Percentiles rank a stretch among this genome's conserved stretches.
phyloP scores from a whole-genome alignment of 1,140 invertebrate species.

The Cyrtorhinus lividipennis region DNA sequence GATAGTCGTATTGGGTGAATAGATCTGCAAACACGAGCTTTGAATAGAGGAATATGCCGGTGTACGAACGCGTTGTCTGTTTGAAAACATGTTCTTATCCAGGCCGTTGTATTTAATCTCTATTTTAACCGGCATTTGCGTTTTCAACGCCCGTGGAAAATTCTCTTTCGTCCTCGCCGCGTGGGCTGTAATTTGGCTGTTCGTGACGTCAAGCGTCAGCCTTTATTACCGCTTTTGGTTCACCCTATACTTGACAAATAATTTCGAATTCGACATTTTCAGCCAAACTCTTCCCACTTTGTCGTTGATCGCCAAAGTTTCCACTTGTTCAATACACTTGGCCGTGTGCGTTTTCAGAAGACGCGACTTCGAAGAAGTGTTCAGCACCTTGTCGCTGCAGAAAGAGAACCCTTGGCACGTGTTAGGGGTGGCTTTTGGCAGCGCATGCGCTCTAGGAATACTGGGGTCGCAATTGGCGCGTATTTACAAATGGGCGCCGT shows the following conservation, averaged over 20 bases:
- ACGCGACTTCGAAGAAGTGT: not conserved
- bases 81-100: not conserved
- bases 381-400: not conserved
- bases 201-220: not conserved
- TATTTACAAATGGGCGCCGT: not conserved
- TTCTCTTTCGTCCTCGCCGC: not conserved
- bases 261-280: not conserved
- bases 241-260: not conserved
- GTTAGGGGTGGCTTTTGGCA: not conserved
- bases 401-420: not conserved
- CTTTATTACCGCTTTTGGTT: not conserved
- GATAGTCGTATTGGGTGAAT: too few relatives aligned
- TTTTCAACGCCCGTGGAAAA: not conserved
- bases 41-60: too few relatives aligned
- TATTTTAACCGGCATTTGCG: not conserved
- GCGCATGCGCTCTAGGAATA: not conserved
- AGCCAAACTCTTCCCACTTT: not conserved
- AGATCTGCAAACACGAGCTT: too few relatives aligned
- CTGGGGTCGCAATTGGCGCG: not conserved
- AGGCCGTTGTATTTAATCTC: not conserved
- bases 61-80: not conserved
- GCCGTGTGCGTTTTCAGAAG: not conserved
- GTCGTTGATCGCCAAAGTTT: not conserved
- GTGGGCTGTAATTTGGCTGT: not conserved
- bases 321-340: not conserved